These are phyloP conservation scores for Tetrax tetrax DNA, from an alignment of 2,113 vertebrate genomes.

Conservation along the genomic window DNA sequence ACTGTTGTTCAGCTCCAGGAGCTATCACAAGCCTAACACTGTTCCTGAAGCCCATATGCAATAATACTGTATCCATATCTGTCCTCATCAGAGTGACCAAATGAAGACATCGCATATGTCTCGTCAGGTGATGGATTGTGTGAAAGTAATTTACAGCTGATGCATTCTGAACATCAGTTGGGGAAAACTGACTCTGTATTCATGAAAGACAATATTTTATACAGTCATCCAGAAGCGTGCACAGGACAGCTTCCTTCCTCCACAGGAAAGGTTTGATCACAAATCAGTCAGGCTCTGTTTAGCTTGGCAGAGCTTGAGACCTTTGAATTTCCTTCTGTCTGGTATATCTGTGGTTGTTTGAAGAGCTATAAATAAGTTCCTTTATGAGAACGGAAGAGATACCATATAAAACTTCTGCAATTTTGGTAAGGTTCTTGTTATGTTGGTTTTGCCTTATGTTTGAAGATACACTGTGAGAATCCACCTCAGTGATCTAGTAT, in stretches of 20 bases:
- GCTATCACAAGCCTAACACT: neutral
- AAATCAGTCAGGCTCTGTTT: neutral
- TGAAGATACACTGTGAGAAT: neutral
- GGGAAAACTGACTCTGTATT: neutral
- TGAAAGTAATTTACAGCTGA: neutral
- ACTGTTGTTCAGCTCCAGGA: neutral
- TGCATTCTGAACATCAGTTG: neutral
- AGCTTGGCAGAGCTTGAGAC: neutral
- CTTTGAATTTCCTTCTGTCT: neutral
- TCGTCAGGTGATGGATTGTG: neutral
- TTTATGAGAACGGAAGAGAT: neutral
- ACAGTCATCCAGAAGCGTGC: neutral
- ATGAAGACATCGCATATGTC: neutral
- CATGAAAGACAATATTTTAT: neutral
- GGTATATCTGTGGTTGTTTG: neutral
- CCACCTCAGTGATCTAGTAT: neutral
- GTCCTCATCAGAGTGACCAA: neutral
- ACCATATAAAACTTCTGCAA: neutral
- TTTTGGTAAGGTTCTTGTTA: neutral
- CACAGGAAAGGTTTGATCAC: neutral
- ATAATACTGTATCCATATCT: neutral
- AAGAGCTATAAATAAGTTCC: neutral
- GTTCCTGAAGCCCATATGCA: fast-evolving
- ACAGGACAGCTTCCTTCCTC: neutral
- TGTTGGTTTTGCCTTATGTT: neutral